Base-by-base conservation (phyloP, 2,888 invertebrate species). In the Caenorhabditis sp. region DNA sequence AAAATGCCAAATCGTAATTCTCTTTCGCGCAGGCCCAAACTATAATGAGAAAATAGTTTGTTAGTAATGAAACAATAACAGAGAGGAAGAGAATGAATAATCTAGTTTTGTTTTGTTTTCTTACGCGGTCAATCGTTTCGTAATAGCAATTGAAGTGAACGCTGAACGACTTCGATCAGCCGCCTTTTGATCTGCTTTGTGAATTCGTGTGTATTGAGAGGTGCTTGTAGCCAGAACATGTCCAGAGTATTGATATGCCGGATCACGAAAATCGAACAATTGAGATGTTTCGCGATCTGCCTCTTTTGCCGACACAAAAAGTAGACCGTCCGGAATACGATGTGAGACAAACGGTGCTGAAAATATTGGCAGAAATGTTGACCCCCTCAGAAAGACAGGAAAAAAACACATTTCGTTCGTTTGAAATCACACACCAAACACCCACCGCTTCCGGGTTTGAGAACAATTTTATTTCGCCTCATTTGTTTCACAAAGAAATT, bases 261-360 rank as follows among this genome's bases (percentile, higher is more conserved):
- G 78, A 62, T 81, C 83, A 17, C 79, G 78, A 58, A 81, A 79
- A 64, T 85, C 83, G 69, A 83, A 83, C 26, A 84, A 73, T 23
- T 68, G 69, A 31, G 72, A 61, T 0, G 81, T 79, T 61, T 86
- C 86, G 49, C 77, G 66, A 62, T 81, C 78, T n/a, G 84, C 84
- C 65, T 86, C 86, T 26, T 73, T 76, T 14, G 84, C 81, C 0
- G 84, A 84, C 4, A 78, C 81, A 43, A 78, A 76, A 57, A 86
- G 66, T 23, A 84, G 66, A 1, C 81, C 81, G 50, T 85, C 85
- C 1, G 84, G 83, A 19, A 85, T 69, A 55, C 79, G 73, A 49
- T 74, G 80, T 0, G 75, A 71, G 0, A 76, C 76, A 8, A 78
- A 75, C 58, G 69, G 62, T 27, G 64, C 77, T 79, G 60, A 55